Evolutionary conservation across 2,888 invertebrate species (phyloP), one percentile per base, ranked within the genome.

Genomic region (Deladenus siricidicola): DNA sequence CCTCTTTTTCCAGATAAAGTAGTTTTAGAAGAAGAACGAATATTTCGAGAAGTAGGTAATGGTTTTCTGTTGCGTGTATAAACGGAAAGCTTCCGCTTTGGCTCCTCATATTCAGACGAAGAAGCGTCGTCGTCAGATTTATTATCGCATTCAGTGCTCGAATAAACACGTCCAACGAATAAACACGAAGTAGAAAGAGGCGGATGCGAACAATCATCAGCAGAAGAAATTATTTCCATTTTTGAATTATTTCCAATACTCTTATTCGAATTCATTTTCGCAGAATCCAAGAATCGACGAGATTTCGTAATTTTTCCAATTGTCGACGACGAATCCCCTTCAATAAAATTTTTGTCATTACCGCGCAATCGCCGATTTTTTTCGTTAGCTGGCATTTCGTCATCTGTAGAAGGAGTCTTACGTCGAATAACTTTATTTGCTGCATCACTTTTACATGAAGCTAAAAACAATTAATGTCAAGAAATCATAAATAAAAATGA

Each of bases 31-130:
- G 39, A 10, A 34, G 39, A 34, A 34, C 14, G 39, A 34, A 21
- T 50, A 34, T 50, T 50, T 3, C 30, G 26, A 50, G 3, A n/a
- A n/a, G n/a, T n/a, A n/a, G n/a, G 21, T 21, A 19, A 34, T 4
- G 30, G 28, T 17, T 14, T 8, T 50, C 51, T 39, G 24, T n/a
- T 28, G 3, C 2, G 30, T 21, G 8, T 26, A 3, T 19, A 14
- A 17, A 10, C 10, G 26, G 30, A 24, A n/a, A 29, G 10, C 30
- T 28, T 51, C 28, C 42, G 23, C 26, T 50, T 50, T 23, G 50
- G 50, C 8, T 26, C 50, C 19, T 26, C 50, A 50, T 50, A 50
- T 50, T 21, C 50, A 50, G 50, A 50, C 19, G 28, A 28, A 17
- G 50, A 50, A 34, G 6, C 39, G 14, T 34, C 39, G 14, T 34